A percentile compares a stretch with the other conserved stretches of the same genome.
Evolutionary conservation across 1,140 invertebrate genomes (phyloP).

Genomic region (Mycetomoellerius zeteki): DNA sequence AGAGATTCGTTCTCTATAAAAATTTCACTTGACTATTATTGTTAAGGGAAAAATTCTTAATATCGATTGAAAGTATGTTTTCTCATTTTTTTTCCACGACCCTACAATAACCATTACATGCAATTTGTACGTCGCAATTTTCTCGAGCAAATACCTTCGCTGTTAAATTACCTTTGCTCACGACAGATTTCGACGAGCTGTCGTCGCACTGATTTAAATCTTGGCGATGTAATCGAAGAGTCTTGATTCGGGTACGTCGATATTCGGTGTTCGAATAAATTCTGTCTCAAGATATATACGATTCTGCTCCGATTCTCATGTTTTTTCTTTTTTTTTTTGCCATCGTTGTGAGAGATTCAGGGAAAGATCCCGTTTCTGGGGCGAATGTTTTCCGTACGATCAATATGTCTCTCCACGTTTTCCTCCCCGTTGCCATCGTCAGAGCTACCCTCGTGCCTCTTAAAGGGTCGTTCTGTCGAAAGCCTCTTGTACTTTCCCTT

Average conservation of each 20-base stretch:
- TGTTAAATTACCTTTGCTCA: slow-evolving; percentile 43
- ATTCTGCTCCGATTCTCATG: background rate
- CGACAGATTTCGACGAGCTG: slow-evolving; percentile 46
- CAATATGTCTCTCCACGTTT: slow-evolving; percentile 66
- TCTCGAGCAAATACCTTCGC: slow-evolving; percentile 38
- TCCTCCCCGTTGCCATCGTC: slow-evolving; percentile 3
- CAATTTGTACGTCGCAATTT: slow-evolving; percentile 60
- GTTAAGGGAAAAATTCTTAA: background rate
- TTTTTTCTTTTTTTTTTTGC: background rate
- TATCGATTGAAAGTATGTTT: background rate
- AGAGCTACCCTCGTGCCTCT: slow-evolving; percentile 21
- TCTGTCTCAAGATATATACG: background rate
- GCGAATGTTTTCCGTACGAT: slow-evolving; percentile 75
- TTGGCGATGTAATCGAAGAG: background rate
- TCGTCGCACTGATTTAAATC: slow-evolving; percentile 36
- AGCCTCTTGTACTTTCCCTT: slow-evolving; percentile 41
- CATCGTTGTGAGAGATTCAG: slow-evolving; percentile 1
- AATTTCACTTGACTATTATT: background rate
- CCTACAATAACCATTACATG: slow-evolving; percentile 54
- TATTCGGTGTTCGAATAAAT: slow-evolving; percentile 4
- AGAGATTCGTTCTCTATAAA: too few relatives aligned
- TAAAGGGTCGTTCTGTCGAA: slow-evolving; percentile 52
- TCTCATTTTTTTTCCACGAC: slow-evolving; percentile 25
- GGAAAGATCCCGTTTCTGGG: slow-evolving; percentile 40
- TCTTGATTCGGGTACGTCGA: slow-evolving; percentile 36